A percentile compares a stretch with the other conserved stretches of the same genome.
These are phyloP conservation scores for Ibycter americanus DNA, from an alignment of 2,797 vertebrate species.

Conservation along the genomic window DNA sequence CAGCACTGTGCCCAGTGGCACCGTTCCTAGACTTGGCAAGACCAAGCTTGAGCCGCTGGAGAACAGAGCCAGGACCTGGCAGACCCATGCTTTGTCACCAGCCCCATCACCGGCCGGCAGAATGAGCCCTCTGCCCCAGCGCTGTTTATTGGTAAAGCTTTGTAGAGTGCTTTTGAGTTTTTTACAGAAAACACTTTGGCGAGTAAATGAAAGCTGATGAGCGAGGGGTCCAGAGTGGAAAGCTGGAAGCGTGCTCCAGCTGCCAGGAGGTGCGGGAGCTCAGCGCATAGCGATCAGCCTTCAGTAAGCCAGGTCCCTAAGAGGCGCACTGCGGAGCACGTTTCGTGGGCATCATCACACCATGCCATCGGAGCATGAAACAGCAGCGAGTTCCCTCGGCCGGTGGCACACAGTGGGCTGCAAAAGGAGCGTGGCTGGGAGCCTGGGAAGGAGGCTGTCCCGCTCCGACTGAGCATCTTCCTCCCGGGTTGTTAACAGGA, in stretches of 20 bases:
- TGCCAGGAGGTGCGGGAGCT: not conserved
- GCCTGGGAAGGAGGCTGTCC: not conserved
- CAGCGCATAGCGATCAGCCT: not conserved
- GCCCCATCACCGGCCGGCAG: not conserved
- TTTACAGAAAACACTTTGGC: not conserved
- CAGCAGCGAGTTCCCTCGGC: not conserved
- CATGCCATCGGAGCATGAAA: not conserved
- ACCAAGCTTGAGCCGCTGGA: not conserved
- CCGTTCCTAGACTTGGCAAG: not conserved
- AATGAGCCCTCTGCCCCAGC: not conserved
- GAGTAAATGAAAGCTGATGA: not conserved
- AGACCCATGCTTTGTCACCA: not conserved
- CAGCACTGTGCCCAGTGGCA: not conserved
- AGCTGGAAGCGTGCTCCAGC: not conserved
- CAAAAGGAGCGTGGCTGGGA: fast-evolving
- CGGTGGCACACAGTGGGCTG: not conserved
- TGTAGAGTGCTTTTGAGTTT: not conserved
- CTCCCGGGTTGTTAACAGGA: not conserved
- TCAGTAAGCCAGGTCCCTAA: not conserved
- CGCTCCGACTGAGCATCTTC: not conserved
- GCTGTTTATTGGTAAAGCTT: not conserved
- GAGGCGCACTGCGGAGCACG: no score
- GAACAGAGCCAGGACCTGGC: not conserved
- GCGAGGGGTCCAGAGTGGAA: not conserved
- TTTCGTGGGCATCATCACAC: not conserved